Percentiles rank a stretch among this genome's conserved stretches.
Conservation (phyloP, 2,888 invertebrate species). For the Mythimna pallens region DNA sequence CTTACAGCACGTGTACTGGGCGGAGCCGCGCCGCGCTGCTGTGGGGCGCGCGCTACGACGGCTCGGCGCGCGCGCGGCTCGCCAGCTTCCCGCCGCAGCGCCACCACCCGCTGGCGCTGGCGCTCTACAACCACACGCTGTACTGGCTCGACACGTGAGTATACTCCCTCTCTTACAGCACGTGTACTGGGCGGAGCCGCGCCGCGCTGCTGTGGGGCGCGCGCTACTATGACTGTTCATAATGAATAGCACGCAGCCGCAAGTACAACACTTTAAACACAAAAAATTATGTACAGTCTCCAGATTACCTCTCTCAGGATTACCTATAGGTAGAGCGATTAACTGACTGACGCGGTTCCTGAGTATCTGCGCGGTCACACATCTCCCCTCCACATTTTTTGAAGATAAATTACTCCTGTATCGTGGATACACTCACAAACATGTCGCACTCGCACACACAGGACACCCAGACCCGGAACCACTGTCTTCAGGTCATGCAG, state of each 20-base stretch:
- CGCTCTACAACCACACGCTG: conserved; percentile 91
- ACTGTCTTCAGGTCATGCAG: too few species aligned
- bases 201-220: conserved; percentile 93
- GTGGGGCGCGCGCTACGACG: conserved; percentile 93
- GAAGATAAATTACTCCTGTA: too few species aligned
- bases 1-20: conserved; percentile 93
- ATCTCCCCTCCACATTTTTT: too few species aligned
- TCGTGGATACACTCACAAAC: too few species aligned
- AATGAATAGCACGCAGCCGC: conserved; percentile 69
- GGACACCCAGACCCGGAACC: too few species aligned
- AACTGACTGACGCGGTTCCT: too few species aligned
- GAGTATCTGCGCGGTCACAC: too few species aligned
- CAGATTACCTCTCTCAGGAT: too few species aligned
- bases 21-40: conserved; percentile 93
- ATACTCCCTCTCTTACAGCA: conserved; percentile 68
- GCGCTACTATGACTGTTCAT: conserved; percentile 87
- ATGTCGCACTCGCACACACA: too few species aligned
- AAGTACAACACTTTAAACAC: too few species aligned
- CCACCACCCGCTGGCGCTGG: conserved; percentile 92
- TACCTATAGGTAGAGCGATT: too few species aligned
- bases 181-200: conserved; percentile 95
- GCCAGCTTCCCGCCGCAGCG: conserved; percentile 78
- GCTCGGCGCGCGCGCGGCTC: conserved; percentile 87
- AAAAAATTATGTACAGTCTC: too few species aligned
- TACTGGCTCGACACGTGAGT: conserved; percentile 95